Evolutionary conservation across 2,113 vertebrate species (phyloP).

Genomic region (Heterochromis multidens): DNA sequence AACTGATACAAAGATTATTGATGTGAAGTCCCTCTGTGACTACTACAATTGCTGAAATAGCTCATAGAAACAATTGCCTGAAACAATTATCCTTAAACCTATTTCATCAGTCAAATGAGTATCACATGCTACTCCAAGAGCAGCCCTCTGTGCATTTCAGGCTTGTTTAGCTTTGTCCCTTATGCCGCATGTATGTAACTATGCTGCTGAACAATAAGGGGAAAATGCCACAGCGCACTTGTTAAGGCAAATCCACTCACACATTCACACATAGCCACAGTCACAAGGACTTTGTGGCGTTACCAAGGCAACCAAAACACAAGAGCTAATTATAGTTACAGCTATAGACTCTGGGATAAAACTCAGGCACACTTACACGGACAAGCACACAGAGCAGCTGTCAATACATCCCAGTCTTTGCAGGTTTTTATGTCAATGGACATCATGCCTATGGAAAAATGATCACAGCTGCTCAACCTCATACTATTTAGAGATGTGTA

Average conservation of each 20-base stretch:
- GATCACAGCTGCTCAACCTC: neutral
- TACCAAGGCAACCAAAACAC: constrained; percentile 67
- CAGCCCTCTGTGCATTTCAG: neutral
- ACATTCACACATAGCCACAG: neutral
- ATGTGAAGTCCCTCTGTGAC: neutral
- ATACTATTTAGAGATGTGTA: neutral
- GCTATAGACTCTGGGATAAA: constrained; percentile 41
- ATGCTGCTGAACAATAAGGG: neutral
- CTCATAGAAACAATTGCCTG: neutral
- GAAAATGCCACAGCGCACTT: constrained; percentile 15
- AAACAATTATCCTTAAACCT: neutral
- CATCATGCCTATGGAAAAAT: neutral
- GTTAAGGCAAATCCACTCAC: constrained; percentile 21
- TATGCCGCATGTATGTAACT: neutral
- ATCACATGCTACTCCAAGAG: neutral
- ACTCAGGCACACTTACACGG: constrained; percentile 22
- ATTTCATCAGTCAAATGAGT: neutral
- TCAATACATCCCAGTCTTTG: constrained; percentile 4
- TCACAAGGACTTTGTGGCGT: constrained; percentile 37
- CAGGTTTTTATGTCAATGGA: neutral
- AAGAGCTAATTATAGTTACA: constrained; percentile 66
- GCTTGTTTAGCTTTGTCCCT: neutral
- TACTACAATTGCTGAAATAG: neutral
- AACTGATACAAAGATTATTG: neutral
- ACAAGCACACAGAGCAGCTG: constrained; percentile 20